Percentiles rank a stretch among this genome's conserved stretches.
phyloP scores from a whole-genome alignment of 1,140 invertebrate species.

The Eriosoma lanigerum region DNA sequence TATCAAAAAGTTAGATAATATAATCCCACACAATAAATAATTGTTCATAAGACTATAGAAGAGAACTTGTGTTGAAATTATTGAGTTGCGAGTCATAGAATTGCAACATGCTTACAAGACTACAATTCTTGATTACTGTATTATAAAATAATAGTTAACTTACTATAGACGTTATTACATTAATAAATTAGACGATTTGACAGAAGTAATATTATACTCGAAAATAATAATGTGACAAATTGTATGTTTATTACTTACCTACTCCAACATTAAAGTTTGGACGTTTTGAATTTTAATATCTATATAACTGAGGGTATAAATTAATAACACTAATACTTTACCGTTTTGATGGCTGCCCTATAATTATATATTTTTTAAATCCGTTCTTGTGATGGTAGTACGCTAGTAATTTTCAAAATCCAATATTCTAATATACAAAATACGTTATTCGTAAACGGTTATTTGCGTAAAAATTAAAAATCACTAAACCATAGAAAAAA shows the following conservation, averaged over 20 bases:
- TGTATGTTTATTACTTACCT: not conserved
- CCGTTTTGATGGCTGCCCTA: not conserved
- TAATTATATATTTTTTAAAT: not conserved
- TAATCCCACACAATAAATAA: not conserved
- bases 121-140: not conserved
- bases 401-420: too few relatives aligned
- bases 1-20: not conserved
- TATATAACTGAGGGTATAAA: not conserved
- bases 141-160: not conserved
- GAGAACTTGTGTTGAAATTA: not conserved
- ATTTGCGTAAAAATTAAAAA: not conserved
- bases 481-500: not conserved
- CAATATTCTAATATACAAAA: too few relatives aligned
- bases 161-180: too few relatives aligned
- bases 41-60: not conserved
- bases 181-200: too few relatives aligned
- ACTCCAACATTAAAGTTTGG: not conserved
- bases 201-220: not conserved
- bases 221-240: not conserved
- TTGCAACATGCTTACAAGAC: not conserved
- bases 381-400: not conserved
- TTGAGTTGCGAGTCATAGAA: not conserved
- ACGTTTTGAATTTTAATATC: not conserved
- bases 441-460: too few relatives aligned
- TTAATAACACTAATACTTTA: conserved; percentile 8